Percentiles rank a stretch among this genome's conserved stretches.
These are phyloP conservation scores for Pelmatolapia mariae DNA, from an alignment of 2,113 vertebrate genomes.

Conservation along the genomic window DNA sequence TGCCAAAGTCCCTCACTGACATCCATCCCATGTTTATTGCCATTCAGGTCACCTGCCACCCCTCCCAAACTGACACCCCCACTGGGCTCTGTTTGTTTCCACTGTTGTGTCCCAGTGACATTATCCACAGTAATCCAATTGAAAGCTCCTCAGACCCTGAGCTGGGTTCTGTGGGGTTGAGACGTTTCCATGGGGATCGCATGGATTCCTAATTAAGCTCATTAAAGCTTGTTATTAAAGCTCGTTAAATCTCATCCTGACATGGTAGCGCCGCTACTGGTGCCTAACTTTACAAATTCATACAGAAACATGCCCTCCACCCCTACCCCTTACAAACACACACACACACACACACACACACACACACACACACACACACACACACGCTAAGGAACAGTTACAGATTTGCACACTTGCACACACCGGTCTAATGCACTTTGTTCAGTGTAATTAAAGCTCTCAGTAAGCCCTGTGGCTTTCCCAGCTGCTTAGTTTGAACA, in stretches of 20 bases:
- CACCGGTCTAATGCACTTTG: slow-evolving; percentile 26
- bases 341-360: not conserved
- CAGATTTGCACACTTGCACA: slow-evolving; percentile 2
- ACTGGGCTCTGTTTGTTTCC: slow-evolving; percentile 54
- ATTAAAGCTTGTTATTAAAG: slow-evolving; percentile 69
- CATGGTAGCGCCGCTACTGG: slow-evolving; percentile 46
- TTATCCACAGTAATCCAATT: slow-evolving; percentile 67
- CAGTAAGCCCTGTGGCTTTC: slow-evolving; percentile 10
- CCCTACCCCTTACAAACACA: not conserved
- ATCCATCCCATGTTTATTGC: not conserved
- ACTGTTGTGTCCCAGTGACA: slow-evolving; percentile 58
- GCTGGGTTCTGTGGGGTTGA: slow-evolving; percentile 44
- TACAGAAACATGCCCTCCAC: not conserved
- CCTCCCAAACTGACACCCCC: slow-evolving; percentile 5
- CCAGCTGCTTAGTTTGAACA: not conserved
- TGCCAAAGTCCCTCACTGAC: slow-evolving; percentile 40
- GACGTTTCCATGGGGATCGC: slow-evolving; percentile 62
- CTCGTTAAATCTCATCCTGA: slow-evolving; percentile 69
- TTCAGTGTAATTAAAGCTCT: slow-evolving; percentile 54
- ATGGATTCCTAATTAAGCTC: slow-evolving; percentile 72
- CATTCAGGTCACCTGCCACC: slow-evolving; percentile 22
- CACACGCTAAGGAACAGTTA: not conserved
- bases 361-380: not conserved
- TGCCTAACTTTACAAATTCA: slow-evolving; percentile 56
- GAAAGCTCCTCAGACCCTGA: slow-evolving; percentile 48